Conservation (phyloP, 2,797 vertebrate genomes). For the Cossypha dichroa region DNA sequence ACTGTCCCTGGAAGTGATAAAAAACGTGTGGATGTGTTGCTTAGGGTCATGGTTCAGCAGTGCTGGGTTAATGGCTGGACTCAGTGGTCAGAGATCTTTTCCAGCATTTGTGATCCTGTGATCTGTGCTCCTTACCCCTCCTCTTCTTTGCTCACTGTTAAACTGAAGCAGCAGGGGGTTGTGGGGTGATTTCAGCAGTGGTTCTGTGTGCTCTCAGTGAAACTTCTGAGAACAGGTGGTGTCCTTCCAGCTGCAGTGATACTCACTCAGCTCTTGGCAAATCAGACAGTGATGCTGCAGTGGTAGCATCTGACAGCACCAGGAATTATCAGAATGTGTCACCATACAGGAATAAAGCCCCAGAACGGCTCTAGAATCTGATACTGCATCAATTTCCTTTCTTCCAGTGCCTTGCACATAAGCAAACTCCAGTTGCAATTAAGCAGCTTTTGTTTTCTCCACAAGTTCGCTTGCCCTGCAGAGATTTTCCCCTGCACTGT, state of each 20-base stretch:
- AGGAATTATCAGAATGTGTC: background rate
- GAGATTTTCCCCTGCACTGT: background rate
- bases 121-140: background rate
- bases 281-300: background rate
- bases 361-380: background rate
- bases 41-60: background rate
- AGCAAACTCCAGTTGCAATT: background rate
- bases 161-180: background rate
- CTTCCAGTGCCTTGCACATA: background rate
- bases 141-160: background rate
- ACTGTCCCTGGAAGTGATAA: background rate
- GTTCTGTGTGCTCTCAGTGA: background rate
- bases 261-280: background rate
- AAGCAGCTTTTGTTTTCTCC: background rate
- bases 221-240: accelerated
- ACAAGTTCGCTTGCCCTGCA: background rate
- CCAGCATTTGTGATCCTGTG: background rate
- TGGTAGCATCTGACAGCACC: background rate
- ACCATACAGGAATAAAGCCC: background rate
- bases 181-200: background rate
- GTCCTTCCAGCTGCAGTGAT: background rate
- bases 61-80: background rate
- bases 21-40: background rate
- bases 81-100: background rate
- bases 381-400: background rate